Percentiles rank a stretch among this genome's conserved stretches.
phyloP scores from a whole-genome alignment of 2,113 vertebrate genomes.

The Formicarius rufipectus region DNA sequence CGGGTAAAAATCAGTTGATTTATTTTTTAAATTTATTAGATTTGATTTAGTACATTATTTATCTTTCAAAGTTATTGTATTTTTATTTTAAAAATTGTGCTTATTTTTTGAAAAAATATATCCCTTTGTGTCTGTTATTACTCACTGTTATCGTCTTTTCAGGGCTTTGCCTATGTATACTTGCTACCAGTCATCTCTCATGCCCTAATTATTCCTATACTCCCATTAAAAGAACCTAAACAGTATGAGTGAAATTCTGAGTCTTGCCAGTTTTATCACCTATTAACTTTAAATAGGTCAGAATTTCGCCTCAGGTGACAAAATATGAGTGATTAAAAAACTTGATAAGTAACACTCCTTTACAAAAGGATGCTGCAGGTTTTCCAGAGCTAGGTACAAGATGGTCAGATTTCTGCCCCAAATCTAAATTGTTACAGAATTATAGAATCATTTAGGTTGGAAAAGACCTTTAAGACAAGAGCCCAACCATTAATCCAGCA shows the following conservation, averaged over 20 bases:
- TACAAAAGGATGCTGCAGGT: background rate
- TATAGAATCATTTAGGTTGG: background rate
- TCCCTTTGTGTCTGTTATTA: background rate
- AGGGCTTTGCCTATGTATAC: background rate
- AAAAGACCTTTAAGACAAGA: background rate
- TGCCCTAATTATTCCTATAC: background rate
- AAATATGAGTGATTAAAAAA: background rate
- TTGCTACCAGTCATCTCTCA: background rate
- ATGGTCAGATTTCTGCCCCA: background rate
- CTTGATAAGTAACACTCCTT: background rate
- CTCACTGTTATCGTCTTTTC: background rate
- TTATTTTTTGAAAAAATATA: background rate
- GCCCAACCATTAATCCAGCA: background rate
- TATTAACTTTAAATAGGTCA: constrained; percentile 5
- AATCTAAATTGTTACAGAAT: background rate
- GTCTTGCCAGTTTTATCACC: background rate
- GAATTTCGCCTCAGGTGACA: background rate
- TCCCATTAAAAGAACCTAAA: background rate
- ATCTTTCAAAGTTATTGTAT: background rate
- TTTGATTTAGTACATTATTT: background rate
- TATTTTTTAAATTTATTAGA: background rate
- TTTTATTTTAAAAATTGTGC: background rate
- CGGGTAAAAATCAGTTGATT: background rate
- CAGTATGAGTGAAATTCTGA: background rate
- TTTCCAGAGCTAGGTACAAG: background rate